Evolutionary conservation across 1,140 invertebrate species (phyloP).

Genomic region (Samia ricini): DNA sequence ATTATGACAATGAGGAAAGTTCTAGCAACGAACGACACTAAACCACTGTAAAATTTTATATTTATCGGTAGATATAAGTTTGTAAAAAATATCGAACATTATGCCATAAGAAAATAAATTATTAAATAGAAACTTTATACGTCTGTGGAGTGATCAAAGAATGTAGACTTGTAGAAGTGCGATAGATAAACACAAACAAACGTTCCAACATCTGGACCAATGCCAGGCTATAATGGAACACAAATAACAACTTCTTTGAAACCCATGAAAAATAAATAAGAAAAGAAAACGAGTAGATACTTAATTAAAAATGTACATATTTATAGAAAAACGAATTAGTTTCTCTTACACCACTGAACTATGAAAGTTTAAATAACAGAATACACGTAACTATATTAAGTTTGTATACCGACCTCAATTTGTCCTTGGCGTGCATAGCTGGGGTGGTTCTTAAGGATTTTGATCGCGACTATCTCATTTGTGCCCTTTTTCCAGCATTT

Average conservation of each 20-base stretch:
- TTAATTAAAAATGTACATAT: neutral
- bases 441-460: constrained; percentile 99
- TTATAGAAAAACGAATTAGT: constrained; percentile 4
- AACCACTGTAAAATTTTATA: neutral
- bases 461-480: constrained; percentile 99
- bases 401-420: constrained; percentile 90
- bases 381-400: neutral
- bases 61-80: neutral
- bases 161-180: neutral
- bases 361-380: too few species aligned
- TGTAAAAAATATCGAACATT: neutral
- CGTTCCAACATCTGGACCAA: neutral
- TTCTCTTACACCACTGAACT: neutral
- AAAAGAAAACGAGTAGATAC: neutral
- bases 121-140: neutral
- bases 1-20: too few species aligned
- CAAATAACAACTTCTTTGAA: constrained; percentile 7
- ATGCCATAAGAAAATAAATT: neutral
- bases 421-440: constrained; percentile 99
- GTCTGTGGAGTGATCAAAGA: constrained; percentile 4
- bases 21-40: too few species aligned
- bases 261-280: constrained; percentile 7
- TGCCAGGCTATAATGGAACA: constrained; percentile 3
- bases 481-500: constrained; percentile 99
- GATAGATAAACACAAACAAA: neutral